Conservation (phyloP, 1,140 invertebrate species). For the Conus betulinus region DNA sequence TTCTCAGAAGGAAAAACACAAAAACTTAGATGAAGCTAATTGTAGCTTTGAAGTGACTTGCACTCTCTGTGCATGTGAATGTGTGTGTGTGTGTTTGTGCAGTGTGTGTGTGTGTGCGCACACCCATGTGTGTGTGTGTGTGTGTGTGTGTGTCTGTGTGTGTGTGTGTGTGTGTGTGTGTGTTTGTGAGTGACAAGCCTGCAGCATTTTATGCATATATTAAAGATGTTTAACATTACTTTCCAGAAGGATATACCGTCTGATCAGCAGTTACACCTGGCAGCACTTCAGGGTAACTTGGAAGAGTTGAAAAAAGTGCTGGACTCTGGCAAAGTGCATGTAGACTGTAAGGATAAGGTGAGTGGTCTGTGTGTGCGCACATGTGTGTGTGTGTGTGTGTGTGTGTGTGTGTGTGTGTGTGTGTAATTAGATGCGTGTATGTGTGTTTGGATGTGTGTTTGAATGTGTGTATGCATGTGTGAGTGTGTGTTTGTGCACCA, state of each 20-base stretch:
- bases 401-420: neutral
- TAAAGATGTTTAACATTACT: neutral
- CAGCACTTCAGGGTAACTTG: slow-evolving; percentile 89
- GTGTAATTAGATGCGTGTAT: neutral
- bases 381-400: neutral
- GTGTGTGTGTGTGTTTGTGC: neutral
- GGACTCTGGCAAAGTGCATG: slow-evolving; percentile 93
- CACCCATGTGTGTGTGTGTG: neutral
- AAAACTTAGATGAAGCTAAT: too few relatives aligned
- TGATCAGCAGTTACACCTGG: slow-evolving; percentile 92
- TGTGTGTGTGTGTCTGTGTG: neutral
- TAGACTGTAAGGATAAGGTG: slow-evolving; percentile 94
- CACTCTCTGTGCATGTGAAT: neutral
- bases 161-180: too few relatives aligned
- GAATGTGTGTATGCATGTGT: neutral
- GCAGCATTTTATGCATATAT: too few relatives aligned
- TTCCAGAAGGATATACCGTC: slow-evolving; percentile 91
- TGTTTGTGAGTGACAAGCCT: too few relatives aligned
- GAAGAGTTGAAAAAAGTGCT: slow-evolving; percentile 85
- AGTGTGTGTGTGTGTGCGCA: neutral
- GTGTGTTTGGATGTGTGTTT: neutral
- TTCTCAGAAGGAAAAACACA: too few relatives aligned
- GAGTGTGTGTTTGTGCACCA: neutral
- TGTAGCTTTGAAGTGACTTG: too few relatives aligned
- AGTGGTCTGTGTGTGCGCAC: slow-evolving; percentile 55